Evolutionary conservation across 2,888 invertebrate species (phyloP), one percentile per base, ranked within the genome.

Genomic region (Brachypalpus laphriformis): DNA sequence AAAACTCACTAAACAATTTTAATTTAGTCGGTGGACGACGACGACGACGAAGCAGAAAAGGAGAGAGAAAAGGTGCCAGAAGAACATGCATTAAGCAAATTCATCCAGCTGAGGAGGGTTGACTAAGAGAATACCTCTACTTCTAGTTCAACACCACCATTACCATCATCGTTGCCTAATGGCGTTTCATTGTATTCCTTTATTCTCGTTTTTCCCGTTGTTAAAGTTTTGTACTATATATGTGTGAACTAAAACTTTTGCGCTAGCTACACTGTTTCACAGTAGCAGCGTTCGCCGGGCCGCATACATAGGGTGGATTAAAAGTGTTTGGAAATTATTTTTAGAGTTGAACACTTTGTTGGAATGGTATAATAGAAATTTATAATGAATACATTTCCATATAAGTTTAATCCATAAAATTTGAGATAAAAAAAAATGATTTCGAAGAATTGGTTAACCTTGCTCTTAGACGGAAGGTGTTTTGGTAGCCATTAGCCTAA

Each of bases 1-100:
- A 34, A 65, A 80, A 78, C 77, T 78, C 78, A 83, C 82, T 83
- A 83, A 83, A 80, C 80, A 83, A 80, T 83, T 78, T 81, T 85
- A 85, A 85, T 85, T 85, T 81, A 81, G 81, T 68, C 65, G 45
- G 47, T 65, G 57, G 65, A 71, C 16, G 16, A 37, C 9, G 37
- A 78, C 37, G 40, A 78, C 25, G 40, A 49, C 18, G 20, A 16
- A 4, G 9, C 8, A 9, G 31, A 45, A 4, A 3, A 14, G 45
- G 54, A 22, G 47, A 47, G 37, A 11, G 20, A 63, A 68, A 74
- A 68, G 72, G 77, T 77, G 72, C 72, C 40, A 31, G 65, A 31
- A 65, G 56, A 76, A 81, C 47, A 66, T 85, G 61, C 80, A 85
- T 81, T 76, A 71, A 81, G 65, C 63, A 80, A 75, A 75, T 78